Percentiles rank a stretch among this genome's conserved stretches.
Conservation (phyloP, 2,113 vertebrate species). For the Dasyornis broadbenti region DNA sequence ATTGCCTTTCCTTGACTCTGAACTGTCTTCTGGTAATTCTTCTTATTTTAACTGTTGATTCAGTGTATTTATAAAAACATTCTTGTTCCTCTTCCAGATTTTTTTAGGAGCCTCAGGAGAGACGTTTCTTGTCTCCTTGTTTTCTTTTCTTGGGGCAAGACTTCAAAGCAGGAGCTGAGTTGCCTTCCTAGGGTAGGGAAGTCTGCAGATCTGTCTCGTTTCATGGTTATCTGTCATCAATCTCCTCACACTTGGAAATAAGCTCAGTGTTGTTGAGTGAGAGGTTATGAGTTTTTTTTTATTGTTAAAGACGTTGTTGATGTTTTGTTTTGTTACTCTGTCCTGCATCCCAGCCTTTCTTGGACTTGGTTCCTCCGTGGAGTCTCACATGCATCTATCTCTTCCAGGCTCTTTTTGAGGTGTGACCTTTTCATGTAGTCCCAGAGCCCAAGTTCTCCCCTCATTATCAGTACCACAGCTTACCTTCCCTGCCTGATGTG, state of each 20-base stretch:
- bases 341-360: background rate
- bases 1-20: background rate
- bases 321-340: background rate
- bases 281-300: background rate
- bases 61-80: background rate
- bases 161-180: background rate
- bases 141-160: background rate
- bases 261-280: background rate
- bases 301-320: background rate
- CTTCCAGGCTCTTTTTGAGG: background rate
- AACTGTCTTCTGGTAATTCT: background rate
- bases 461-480: background rate
- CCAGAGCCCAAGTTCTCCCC: background rate
- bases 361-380: background rate
- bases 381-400: background rate
- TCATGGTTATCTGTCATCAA: background rate
- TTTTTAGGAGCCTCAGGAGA: background rate
- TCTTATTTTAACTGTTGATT: background rate
- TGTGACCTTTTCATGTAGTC: background rate
- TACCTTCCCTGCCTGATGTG: background rate
- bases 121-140: background rate
- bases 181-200: background rate
- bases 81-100: background rate
- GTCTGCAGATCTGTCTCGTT: background rate
- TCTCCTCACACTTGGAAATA: constrained; percentile 18